Evolutionary conservation across 1,140 invertebrate genomes (phyloP).

Genomic region (Dinothrombium tinctorium): DNA sequence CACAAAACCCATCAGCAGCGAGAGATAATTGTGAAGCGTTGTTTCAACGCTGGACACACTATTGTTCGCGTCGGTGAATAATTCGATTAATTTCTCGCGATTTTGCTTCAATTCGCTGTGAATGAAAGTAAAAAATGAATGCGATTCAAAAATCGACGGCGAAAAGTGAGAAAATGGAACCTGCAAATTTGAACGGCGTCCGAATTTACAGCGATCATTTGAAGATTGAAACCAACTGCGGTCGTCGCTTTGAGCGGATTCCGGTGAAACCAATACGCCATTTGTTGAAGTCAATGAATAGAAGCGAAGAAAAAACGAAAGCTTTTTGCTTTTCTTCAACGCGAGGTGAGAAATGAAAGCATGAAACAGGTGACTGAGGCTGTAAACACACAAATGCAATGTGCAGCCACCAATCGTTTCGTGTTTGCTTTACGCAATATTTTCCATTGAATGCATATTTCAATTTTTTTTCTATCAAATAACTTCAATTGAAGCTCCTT

Average conservation of each 20-base stretch:
- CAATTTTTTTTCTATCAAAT: too few relatives aligned
- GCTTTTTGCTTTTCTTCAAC: too few relatives aligned
- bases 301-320: too few relatives aligned
- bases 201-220: conserved; percentile 27
- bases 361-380: too few relatives aligned
- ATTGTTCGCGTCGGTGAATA: conserved; percentile 34
- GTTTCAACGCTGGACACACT: conserved; percentile 29
- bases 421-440: too few relatives aligned
- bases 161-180: conserved; percentile 16
- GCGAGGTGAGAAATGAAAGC: too few relatives aligned
- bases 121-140: conserved; percentile 1
- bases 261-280: conserved; percentile 48
- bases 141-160: background rate
- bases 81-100: conserved; percentile 30
- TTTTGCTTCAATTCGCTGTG: conserved; percentile 31
- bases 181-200: conserved; percentile 29
- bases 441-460: too few relatives aligned
- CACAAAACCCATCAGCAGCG: conserved; percentile 33
- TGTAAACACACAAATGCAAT: too few relatives aligned
- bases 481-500: too few relatives aligned
- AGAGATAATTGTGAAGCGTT: conserved; percentile 32
- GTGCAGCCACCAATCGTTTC: too few relatives aligned
- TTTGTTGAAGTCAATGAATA: too few relatives aligned
- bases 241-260: conserved; percentile 40
- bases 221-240: conserved; percentile 34